phyloP scores from a whole-genome alignment of 2,888 invertebrate genomes.

The Kuschelorhynchus macadamiae region DNA sequence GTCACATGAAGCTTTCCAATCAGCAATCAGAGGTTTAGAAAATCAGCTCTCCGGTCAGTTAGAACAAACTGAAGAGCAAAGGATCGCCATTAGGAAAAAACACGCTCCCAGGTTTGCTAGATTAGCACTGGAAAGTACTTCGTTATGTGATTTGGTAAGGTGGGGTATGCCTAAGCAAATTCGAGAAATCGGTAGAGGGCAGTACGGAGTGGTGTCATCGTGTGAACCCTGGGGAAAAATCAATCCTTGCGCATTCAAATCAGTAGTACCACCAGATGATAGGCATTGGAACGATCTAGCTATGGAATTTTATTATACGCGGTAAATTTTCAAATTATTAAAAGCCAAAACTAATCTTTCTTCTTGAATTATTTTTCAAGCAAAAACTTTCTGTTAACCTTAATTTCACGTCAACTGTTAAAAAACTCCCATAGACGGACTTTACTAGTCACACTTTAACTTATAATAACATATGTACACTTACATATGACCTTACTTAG shows the following conservation, averaged over 20 bases:
- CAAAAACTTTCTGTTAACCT: too few relatives aligned
- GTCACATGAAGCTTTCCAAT: slow-evolving; percentile 84
- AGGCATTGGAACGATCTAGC: slow-evolving; percentile 91
- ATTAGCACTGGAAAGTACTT: slow-evolving; percentile 86
- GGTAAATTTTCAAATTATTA: too few relatives aligned
- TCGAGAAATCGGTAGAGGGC: slow-evolving; percentile 83
- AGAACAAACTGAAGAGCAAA: slow-evolving; percentile 85
- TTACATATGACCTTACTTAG: too few relatives aligned
- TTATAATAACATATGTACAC: too few relatives aligned
- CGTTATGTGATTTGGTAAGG: slow-evolving; percentile 83
- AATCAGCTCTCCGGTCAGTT: slow-evolving; percentile 79
- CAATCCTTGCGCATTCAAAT: slow-evolving; percentile 90
- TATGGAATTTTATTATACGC: slow-evolving; percentile 92
- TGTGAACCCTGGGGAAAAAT: too few relatives aligned
- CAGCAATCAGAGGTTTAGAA: slow-evolving; percentile 80
- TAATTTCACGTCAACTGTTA: too few relatives aligned
- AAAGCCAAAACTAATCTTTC: too few relatives aligned
- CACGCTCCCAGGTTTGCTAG: slow-evolving; percentile 87
- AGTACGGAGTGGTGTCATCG: too few relatives aligned
- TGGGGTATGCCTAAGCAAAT: slow-evolving; percentile 80
- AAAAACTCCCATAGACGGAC: too few relatives aligned
- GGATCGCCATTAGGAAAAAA: slow-evolving; percentile 81
- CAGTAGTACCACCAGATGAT: slow-evolving; percentile 90
- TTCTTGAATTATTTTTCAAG: too few relatives aligned
- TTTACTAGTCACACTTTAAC: too few relatives aligned